Conservation (phyloP, 1,140 invertebrate genomes). For the Pseudachorutes palmiensis region DNA sequence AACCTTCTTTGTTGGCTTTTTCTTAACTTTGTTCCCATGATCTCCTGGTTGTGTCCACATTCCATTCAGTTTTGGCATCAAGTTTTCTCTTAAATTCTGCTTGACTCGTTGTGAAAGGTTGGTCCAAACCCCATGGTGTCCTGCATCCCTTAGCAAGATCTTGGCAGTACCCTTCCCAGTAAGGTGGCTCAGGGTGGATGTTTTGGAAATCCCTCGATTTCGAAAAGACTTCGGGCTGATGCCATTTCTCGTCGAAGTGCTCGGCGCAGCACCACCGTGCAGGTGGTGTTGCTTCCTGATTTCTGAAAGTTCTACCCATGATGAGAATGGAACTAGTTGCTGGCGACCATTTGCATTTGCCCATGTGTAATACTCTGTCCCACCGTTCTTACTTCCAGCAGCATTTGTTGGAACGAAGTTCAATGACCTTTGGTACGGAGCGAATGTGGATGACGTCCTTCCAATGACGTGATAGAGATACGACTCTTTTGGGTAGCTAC, state of each 20-base stretch:
- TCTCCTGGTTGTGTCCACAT: constrained; percentile 31
- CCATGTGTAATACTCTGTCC: neutral
- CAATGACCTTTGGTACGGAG: constrained; percentile 37
- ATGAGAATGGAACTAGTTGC: constrained; percentile 35
- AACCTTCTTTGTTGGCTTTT: constrained; percentile 35
- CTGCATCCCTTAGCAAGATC: constrained; percentile 31
- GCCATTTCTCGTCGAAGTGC: neutral
- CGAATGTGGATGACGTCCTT: constrained; percentile 36
- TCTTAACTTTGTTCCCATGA: constrained; percentile 20
- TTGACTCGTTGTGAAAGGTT: constrained; percentile 34
- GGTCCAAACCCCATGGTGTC: constrained; percentile 34
- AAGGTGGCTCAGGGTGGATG: constrained; percentile 9
- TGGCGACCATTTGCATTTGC: constrained; percentile 25
- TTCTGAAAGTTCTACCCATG: constrained; percentile 36
- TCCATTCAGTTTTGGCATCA: constrained; percentile 37
- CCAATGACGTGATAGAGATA: constrained; percentile 37
- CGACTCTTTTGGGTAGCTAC: constrained; percentile 36
- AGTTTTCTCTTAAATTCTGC: constrained; percentile 33
- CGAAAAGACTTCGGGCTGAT: neutral
- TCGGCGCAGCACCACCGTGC: neutral
- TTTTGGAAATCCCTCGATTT: neutral
- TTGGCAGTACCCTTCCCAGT: constrained; percentile 32
- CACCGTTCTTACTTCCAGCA: neutral
- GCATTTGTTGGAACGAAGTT: constrained; percentile 28
- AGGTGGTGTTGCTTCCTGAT: constrained; percentile 25